phyloP scores from a whole-genome alignment of 2,797 vertebrate species.

The Cuniculus paca region DNA sequence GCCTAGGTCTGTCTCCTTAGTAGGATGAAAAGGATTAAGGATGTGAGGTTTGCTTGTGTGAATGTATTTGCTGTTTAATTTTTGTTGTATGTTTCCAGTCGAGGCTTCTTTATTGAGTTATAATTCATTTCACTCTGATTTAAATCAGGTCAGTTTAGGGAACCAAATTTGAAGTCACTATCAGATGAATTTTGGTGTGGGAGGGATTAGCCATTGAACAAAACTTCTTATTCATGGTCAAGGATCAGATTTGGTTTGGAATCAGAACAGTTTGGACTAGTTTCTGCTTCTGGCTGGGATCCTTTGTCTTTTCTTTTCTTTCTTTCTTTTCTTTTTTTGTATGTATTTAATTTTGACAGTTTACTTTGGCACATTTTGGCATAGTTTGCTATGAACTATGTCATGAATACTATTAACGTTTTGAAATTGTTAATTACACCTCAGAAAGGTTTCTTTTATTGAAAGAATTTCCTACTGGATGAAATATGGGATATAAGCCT shows the following conservation, averaged over 20 bases:
- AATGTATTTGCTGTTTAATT: background rate
- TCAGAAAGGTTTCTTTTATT: conserved; percentile 41
- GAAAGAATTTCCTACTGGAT: conserved; percentile 2
- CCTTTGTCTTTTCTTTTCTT: conserved; percentile 36
- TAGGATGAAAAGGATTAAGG: background rate
- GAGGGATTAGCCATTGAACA: conserved; percentile 46
- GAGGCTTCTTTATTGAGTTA: background rate
- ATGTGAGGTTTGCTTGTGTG: background rate
- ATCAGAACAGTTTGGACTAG: conserved; percentile 57
- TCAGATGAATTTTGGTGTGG: conserved; percentile 44
- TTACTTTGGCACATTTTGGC: conserved; percentile 38
- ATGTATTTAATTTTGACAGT: conserved; percentile 57
- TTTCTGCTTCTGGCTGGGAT: conserved; percentile 65
- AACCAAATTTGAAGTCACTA: conserved; percentile 36
- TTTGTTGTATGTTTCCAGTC: background rate
- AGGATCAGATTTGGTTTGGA: conserved; percentile 63
- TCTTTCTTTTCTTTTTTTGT: conserved; percentile 36
- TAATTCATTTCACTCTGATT: background rate
- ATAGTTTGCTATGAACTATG: no score
- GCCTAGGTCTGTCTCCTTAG: background rate
- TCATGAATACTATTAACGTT: conserved; percentile 35
- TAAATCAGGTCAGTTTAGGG: conserved; percentile 27
- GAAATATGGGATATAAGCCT: background rate
- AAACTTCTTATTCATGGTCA: conserved; percentile 37
- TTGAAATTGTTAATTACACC: conserved; percentile 44